These are phyloP conservation scores for Sorex araneus DNA, from an alignment of 2,113 vertebrate genomes.

Conservation along the genomic window DNA sequence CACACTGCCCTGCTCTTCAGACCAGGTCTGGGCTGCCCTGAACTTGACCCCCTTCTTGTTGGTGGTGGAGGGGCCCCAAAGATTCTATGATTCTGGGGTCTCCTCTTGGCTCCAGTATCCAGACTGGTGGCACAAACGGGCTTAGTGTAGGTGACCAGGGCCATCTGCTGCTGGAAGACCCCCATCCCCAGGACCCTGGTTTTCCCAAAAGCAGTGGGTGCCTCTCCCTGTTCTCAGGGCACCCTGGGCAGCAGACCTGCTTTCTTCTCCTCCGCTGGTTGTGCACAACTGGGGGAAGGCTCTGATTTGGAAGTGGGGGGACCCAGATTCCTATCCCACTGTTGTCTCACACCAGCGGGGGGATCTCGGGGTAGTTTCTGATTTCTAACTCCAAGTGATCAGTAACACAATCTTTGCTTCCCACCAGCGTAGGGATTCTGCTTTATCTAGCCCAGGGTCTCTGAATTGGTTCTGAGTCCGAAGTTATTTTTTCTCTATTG, in stretches of 20 bases:
- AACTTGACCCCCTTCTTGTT: background rate
- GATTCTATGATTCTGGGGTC: background rate
- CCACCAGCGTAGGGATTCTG: background rate
- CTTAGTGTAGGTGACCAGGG: background rate
- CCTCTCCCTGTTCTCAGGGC: background rate
- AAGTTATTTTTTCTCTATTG: background rate
- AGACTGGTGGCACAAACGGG: background rate
- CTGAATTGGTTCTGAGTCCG: background rate
- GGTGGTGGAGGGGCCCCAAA: rapidly evolving
- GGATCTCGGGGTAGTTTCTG: background rate
- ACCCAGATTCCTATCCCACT: background rate
- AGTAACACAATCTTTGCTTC: background rate
- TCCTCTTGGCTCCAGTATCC: background rate
- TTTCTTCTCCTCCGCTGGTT: background rate
- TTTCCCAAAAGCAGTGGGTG: background rate
- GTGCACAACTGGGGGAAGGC: background rate
- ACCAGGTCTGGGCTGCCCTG: background rate
- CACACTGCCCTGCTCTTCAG: background rate
- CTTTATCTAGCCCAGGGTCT: background rate
- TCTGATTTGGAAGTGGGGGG: background rate
- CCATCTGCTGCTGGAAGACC: background rate
- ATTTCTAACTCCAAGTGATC: background rate
- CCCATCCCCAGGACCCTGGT: background rate
- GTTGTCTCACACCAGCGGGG: background rate
- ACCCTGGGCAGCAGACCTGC: background rate